Percentiles rank a stretch among this genome's conserved stretches.
phyloP scores from a whole-genome alignment of 2,113 vertebrate genomes.

The Channa argus region DNA sequence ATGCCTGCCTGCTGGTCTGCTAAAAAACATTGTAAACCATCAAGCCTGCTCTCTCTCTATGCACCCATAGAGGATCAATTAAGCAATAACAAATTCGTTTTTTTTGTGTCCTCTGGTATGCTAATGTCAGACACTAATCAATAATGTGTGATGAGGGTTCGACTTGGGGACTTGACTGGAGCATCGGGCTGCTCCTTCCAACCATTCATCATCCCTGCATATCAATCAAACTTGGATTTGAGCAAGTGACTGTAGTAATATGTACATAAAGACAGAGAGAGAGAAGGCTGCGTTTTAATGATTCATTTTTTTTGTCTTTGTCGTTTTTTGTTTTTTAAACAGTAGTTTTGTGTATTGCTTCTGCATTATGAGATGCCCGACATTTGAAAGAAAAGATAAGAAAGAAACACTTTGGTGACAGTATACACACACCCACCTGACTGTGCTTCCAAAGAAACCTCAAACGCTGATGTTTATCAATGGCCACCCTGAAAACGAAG shows the following conservation, averaged over 20 bases:
- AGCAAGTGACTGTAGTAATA: slow-evolving; percentile 78
- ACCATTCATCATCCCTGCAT: slow-evolving; percentile 75
- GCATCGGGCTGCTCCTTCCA: slow-evolving; percentile 55
- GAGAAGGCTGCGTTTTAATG: slow-evolving; percentile 73
- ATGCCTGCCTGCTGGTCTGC: slow-evolving; percentile 66
- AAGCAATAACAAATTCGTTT: slow-evolving; percentile 59
- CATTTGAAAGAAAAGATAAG: slow-evolving; percentile 67
- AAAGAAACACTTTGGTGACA: slow-evolving; percentile 74
- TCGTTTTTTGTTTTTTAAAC: slow-evolving; percentile 62
- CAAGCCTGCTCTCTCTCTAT: slow-evolving; percentile 41
- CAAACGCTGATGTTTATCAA: slow-evolving; percentile 84
- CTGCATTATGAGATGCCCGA: slow-evolving; percentile 82
- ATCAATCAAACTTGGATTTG: slow-evolving; percentile 86
- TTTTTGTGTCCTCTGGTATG: slow-evolving; percentile 34
- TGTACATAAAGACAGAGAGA: slow-evolving; percentile 79
- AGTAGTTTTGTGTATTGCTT: slow-evolving; percentile 83
- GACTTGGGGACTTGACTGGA: slow-evolving; percentile 47
- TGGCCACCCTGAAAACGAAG: slow-evolving; percentile 29
- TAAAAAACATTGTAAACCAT: slow-evolving; percentile 47
- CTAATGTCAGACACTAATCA: slow-evolving; percentile 31
- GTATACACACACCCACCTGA: slow-evolving; percentile 85
- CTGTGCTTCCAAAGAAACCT: slow-evolving; percentile 96
- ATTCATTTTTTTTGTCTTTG: slow-evolving; percentile 60
- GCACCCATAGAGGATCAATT: slow-evolving; percentile 58
- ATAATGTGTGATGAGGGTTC: slow-evolving; percentile 42